Base-by-base conservation (phyloP, 2,888 invertebrate species). In the Pheosia tremula region DNA sequence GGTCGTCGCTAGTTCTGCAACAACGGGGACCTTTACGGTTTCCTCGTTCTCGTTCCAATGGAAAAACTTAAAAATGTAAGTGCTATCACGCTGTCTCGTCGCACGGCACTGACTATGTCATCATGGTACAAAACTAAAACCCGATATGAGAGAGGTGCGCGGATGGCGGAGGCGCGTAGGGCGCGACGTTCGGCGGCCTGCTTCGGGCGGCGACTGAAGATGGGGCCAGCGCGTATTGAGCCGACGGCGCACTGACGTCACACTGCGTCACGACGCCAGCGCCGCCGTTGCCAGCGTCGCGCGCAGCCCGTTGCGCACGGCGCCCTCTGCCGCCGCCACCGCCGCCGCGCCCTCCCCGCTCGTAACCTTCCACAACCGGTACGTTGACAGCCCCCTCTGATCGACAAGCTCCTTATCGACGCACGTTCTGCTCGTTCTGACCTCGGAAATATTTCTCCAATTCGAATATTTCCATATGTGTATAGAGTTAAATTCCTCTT, bases 201-300 rank as follows among this genome's bases (percentile, higher is more conserved):
- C 84, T 86, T 88, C 90, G 91, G 90, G 91, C 91, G 93, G 94
- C 94, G 94, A 94, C 93, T 94, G 94, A 90, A 91, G 94, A 88
- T 90, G 90, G 93, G 91, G 91, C 92, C 94, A 91, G 91, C 90
- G 90, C 93, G 94, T 95, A 95, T 94, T 93, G 95, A 95, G 94
- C 94, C 95, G 95, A 94, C 95, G 94, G 95, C 94, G 92, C 95
- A 94, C 95, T 95, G 95, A 95, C 95, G 95, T 95, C 95, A 95
- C 95, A 95, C 95, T 95, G 95, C 95, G 94, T 95, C 94, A 93
- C 94, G 90, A 90, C 90, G 91, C 88, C 89, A 89, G 89, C 92
- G 91, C 90, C 89, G 91, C 90, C 89, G 84, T 86, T 77, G 81
- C 82, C 82, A 79, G 73, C 85, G 84, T 73, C 86, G 87, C 90